These are phyloP conservation scores for Clavelina lepadiformis DNA, from an alignment of 23 tunicate species.

Conservation along the genomic window DNA sequence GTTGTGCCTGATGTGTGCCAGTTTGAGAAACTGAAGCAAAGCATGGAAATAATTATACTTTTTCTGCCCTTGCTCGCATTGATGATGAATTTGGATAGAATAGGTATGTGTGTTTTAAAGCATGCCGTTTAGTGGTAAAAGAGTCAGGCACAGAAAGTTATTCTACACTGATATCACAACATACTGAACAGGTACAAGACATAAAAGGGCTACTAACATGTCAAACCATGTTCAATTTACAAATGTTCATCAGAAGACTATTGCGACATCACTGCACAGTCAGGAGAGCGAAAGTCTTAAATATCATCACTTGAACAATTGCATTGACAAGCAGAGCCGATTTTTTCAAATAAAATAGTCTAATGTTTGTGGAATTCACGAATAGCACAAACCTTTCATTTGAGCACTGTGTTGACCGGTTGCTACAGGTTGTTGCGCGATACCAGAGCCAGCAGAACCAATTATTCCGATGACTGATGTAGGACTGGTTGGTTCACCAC, in stretches of 20 bases:
- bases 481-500: conserved; percentile 76
- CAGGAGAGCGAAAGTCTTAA: conserved; percentile 43
- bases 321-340: not conserved
- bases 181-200: too few relatives aligned
- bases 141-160: too few relatives aligned
- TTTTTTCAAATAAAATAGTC: not conserved
- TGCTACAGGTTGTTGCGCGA: conserved; percentile 63
- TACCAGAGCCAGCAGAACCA: conserved; percentile 44
- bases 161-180: too few relatives aligned
- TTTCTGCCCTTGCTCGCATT: too few relatives aligned
- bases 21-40: conserved; percentile 42
- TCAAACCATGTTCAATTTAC: too few relatives aligned
- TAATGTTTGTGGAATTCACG: not conserved
- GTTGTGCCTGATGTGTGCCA: conserved; percentile 55
- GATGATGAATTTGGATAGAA: too few relatives aligned
- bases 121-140: too few relatives aligned
- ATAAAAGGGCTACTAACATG: too few relatives aligned
- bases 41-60: not conserved
- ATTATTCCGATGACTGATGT: conserved; percentile 47
- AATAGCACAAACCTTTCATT: conserved; percentile 62
- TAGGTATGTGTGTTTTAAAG: too few relatives aligned
- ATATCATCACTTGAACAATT: conserved; percentile 38
- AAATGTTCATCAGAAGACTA: conserved; percentile 34
- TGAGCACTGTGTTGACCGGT: conserved; percentile 54
- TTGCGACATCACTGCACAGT: conserved; percentile 12